Evolutionary conservation across 2,888 invertebrate genomes (phyloP).

Genomic region (Notodonta dromedarius): DNA sequence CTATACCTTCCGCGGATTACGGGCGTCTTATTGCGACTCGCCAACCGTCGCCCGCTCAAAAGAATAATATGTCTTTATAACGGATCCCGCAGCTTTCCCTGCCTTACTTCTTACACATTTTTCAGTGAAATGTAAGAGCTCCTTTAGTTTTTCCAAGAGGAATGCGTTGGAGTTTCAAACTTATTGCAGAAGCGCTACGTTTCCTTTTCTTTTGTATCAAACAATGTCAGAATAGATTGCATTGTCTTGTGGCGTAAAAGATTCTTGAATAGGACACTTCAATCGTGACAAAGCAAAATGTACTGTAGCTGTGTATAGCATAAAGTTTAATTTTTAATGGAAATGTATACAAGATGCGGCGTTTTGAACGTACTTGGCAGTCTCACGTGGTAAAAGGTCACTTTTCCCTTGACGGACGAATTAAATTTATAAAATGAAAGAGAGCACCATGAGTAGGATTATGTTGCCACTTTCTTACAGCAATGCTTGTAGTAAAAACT

Average conservation of each 20-base stretch:
- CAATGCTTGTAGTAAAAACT: conserved; percentile 3
- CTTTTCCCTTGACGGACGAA: conserved; percentile 63
- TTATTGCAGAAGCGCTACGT: conserved; percentile 26
- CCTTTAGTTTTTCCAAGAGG: conserved; percentile 57
- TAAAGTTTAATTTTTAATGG: conserved; percentile 40
- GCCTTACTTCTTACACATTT: conserved; percentile 79
- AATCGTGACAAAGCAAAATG: conserved; percentile 39
- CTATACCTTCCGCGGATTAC: conserved; percentile 77
- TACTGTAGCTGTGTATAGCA: conserved; percentile 34
- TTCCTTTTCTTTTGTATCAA: conserved; percentile 27
- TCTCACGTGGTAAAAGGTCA: conserved; percentile 71
- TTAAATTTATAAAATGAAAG: conserved; percentile 60
- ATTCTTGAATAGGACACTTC: conserved; percentile 64
- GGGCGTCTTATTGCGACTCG: conserved; percentile 67
- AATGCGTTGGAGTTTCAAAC: conserved; percentile 38
- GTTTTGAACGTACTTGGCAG: conserved; percentile 31
- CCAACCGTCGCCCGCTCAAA: conserved; percentile 76
- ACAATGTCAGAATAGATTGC: conserved; percentile 72
- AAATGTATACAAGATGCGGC: conserved; percentile 24
- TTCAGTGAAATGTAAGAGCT: conserved; percentile 80
- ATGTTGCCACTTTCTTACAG: conserved; percentile 25
- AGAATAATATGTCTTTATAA: conserved; percentile 84
- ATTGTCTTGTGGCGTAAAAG: conserved; percentile 79
- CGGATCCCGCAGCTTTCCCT: conserved; percentile 76
- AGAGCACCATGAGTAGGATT: conserved; percentile 29